Conservation (phyloP, 35 echinoderm and acorn worm species). For the Ophiothrix spiculata region DNA sequence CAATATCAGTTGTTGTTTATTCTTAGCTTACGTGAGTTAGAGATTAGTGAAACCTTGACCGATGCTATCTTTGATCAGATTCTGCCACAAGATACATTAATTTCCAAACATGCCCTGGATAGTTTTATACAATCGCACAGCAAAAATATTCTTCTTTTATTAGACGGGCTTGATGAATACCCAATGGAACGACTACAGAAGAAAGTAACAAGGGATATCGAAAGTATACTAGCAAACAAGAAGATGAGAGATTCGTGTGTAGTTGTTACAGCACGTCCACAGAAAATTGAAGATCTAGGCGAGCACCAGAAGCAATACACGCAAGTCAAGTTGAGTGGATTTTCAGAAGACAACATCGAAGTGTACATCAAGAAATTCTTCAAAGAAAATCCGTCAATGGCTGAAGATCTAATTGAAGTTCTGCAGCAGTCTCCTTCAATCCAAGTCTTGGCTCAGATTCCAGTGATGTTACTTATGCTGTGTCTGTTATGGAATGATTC, state of each 20-base stretch:
- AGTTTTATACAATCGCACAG: neutral
- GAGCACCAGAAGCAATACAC: neutral
- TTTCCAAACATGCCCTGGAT: neutral
- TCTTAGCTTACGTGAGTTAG: neutral
- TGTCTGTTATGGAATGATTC: neutral
- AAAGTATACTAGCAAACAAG: neutral
- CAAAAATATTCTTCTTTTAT: neutral
- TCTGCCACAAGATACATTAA: neutral
- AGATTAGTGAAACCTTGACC: neutral
- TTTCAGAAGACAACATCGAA: neutral
- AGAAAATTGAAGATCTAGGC: neutral
- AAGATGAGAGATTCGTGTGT: neutral
- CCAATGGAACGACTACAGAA: neutral
- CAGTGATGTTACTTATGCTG: neutral
- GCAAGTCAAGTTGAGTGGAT: neutral
- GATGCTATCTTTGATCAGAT: slow-evolving; percentile 9
- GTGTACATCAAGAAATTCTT: neutral
- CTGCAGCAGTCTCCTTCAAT: neutral
- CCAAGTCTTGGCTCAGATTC: neutral
- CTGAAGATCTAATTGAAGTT: neutral
- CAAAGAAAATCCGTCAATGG: neutral
- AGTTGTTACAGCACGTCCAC: neutral
- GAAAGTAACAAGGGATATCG: neutral
- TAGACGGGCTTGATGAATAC: neutral
- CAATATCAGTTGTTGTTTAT: neutral